phyloP scores from a whole-genome alignment of 2,113 vertebrate species.

The Oriolus oriolus region DNA sequence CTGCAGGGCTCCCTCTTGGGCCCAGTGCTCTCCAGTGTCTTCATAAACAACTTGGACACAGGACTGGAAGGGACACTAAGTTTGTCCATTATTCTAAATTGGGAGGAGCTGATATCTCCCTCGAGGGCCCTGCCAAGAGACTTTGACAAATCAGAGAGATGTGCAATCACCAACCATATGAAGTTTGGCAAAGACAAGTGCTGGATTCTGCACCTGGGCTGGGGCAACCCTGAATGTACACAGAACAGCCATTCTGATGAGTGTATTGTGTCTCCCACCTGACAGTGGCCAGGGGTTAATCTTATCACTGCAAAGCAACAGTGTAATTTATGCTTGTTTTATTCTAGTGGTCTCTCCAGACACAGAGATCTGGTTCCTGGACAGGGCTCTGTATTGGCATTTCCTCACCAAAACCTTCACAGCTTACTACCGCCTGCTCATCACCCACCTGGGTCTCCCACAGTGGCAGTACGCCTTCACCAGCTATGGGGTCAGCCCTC shows the following conservation, averaged over 20 bases:
- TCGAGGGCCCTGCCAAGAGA: not conserved
- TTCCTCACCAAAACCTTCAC: constrained; percentile 89
- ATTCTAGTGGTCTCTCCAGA: constrained; percentile 77
- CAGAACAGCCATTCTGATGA: not conserved
- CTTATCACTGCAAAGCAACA: not conserved
- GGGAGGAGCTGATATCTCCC: not conserved
- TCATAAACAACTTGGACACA: not conserved
- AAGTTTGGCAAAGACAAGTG: not conserved
- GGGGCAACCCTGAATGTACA: not conserved
- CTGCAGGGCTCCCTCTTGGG: not conserved
- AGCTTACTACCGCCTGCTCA: constrained; percentile 91
- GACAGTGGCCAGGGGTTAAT: not conserved
- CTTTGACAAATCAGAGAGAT: not conserved
- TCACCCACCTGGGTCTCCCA: constrained; percentile 91
- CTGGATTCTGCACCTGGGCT: not conserved
- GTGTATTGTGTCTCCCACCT: not conserved
- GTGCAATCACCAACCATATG: not conserved
- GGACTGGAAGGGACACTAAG: not conserved
- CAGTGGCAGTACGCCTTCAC: constrained; percentile 96
- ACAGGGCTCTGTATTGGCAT: constrained; percentile 92
- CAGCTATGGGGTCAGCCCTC: constrained; percentile 89
- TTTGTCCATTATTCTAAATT: not conserved
- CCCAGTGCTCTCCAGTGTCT: not conserved
- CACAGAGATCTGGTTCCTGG: constrained; percentile 94
- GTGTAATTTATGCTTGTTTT: not conserved